Evolutionary conservation across 2,888 invertebrate species (phyloP).

Genomic region (Acanthosepion lycidas): DNA sequence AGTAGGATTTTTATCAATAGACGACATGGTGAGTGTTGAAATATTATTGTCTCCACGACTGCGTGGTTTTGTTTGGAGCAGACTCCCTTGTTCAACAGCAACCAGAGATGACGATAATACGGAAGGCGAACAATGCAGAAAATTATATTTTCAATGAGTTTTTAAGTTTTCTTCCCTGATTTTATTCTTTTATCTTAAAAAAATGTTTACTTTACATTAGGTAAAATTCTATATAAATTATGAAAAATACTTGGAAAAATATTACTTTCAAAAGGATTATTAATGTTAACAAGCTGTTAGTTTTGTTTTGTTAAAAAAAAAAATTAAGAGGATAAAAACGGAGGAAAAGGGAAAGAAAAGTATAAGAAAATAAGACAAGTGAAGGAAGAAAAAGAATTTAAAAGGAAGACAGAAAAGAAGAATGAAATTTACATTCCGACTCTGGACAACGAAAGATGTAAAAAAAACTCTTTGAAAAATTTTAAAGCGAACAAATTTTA

Average conservation of each 20-base stretch:
- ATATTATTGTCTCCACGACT: not conserved
- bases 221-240: not conserved
- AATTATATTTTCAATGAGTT: not conserved
- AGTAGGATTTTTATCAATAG: not conserved
- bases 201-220: not conserved
- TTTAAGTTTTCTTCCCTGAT: not conserved
- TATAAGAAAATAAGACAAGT: no score
- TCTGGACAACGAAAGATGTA: not conserved
- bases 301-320: not conserved
- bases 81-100: not conserved
- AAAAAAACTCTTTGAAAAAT: no score
- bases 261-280: not conserved
- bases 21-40: not conserved
- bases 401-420: not conserved
- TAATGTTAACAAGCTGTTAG: not conserved
- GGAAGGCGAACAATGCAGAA: not conserved
- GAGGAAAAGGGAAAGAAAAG: no score
- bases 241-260: not conserved
- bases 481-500: no score
- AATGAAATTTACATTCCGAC: not conserved
- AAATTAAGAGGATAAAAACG: no score
- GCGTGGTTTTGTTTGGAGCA: not conserved
- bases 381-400: no score
- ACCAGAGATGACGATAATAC: not conserved
- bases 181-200: not conserved